phyloP scores from a whole-genome alignment of 2,888 invertebrate genomes.

The Limnephilus marmoratus region DNA sequence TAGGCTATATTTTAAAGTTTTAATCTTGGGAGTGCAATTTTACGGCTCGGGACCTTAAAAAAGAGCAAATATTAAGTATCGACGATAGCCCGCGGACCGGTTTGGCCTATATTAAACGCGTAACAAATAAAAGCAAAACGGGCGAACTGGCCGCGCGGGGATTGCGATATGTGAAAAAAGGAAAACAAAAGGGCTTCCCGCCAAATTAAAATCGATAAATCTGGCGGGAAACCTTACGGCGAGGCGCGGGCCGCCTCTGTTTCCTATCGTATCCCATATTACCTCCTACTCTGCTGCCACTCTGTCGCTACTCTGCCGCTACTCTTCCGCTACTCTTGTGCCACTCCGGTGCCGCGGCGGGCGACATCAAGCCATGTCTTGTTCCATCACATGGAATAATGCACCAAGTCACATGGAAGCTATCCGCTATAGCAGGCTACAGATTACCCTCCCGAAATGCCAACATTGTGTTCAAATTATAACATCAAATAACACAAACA shows the following conservation, averaged over 20 bases:
- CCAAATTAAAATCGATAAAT: slow-evolving; percentile 36
- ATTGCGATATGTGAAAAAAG: slow-evolving; percentile 33
- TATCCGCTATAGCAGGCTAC: not conserved
- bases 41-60: not conserved
- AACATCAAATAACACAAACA: not conserved
- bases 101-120: slow-evolving; percentile 22
- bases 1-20: not conserved
- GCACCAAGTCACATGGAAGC: not conserved
- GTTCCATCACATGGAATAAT: slow-evolving; percentile 9
- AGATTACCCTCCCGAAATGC: not conserved
- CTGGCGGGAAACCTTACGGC: slow-evolving; percentile 27
- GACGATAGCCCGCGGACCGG: slow-evolving; percentile 19
- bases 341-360: not conserved
- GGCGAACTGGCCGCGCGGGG: slow-evolving; percentile 10
- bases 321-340: not conserved
- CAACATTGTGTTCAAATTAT: not conserved
- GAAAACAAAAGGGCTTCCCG: slow-evolving; percentile 36
- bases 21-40: not conserved
- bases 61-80: not conserved
- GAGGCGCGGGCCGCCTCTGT: not conserved
- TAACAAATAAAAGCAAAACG: not conserved
- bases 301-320: not conserved
- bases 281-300: not conserved
- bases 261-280: not conserved
- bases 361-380: not conserved